Conservation (phyloP, 2,113 vertebrate species). For the Plotosus lineatus region DNA sequence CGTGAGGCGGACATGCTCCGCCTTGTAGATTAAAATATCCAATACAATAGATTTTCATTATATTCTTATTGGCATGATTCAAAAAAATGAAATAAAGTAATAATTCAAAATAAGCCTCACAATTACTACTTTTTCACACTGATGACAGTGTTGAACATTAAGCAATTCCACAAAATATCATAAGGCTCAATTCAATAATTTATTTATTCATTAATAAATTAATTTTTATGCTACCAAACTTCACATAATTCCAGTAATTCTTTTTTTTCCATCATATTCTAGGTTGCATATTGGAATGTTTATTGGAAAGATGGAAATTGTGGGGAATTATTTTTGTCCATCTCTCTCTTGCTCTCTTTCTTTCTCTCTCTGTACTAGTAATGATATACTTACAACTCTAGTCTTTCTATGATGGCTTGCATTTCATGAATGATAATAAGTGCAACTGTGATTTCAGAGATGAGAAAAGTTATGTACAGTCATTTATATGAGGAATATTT, state of each 20-base stretch:
- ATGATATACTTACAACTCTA: neutral
- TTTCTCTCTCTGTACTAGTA: neutral
- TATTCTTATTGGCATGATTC: neutral
- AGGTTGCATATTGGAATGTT: neutral
- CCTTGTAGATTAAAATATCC: too few species aligned
- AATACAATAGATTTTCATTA: too few species aligned
- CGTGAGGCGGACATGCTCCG: too few species aligned
- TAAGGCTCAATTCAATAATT: neutral
- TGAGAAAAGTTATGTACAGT: slow-evolving; percentile 18
- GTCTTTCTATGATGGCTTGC: neutral
- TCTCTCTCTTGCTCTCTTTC: neutral
- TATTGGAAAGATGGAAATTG: neutral
- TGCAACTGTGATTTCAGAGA: slow-evolving; percentile 3
- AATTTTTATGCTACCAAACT: too few species aligned
- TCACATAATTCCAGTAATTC: neutral
- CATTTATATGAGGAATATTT: slow-evolving; percentile 30
- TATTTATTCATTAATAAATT: too few species aligned
- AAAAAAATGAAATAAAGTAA: neutral
- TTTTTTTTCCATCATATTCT: neutral
- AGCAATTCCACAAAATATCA: neutral
- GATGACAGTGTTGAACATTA: neutral
- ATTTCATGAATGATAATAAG: slow-evolving; percentile 9
- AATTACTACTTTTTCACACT: neutral
- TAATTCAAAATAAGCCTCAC: neutral
- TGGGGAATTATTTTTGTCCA: neutral